Conservation (phyloP, 2,113 vertebrate genomes). For the Eupsittula cactorum region DNA sequence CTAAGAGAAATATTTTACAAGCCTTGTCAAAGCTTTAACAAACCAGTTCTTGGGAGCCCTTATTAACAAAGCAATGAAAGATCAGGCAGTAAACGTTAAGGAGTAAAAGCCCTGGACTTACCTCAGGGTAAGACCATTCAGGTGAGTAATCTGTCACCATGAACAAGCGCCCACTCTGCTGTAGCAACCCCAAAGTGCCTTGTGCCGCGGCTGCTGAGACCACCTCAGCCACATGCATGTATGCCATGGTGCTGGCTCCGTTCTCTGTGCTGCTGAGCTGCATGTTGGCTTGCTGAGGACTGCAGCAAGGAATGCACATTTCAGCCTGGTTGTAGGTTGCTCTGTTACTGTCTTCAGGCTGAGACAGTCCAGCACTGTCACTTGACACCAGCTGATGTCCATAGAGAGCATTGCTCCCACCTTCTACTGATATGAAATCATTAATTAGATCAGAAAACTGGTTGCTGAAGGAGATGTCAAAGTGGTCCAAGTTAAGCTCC, state of each 20-base stretch:
- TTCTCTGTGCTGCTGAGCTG: constrained; percentile 78
- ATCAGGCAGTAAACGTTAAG: not conserved
- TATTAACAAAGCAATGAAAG: not conserved
- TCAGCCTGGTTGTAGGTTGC: constrained; percentile 88
- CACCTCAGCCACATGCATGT: constrained; percentile 98
- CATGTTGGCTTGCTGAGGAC: constrained; percentile 86
- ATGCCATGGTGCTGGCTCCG: constrained; percentile 88
- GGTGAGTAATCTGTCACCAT: constrained; percentile 99
- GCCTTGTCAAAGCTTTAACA: not conserved
- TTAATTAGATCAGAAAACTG: constrained; percentile 99
- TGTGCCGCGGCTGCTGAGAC: constrained; percentile 91
- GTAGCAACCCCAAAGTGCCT: constrained; percentile 91
- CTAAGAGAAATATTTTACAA: not conserved
- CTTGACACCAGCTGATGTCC: constrained; percentile 91
- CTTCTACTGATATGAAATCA: constrained; percentile 97
- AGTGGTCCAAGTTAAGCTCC: constrained; percentile 99
- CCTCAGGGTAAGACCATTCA: constrained; percentile 99
- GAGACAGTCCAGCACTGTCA: constrained; percentile 80
- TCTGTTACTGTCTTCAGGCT: constrained; percentile 83
- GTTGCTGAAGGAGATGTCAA: constrained; percentile 99
- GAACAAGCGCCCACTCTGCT: constrained; percentile 94
- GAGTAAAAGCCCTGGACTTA: constrained; percentile 67
- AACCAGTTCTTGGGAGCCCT: not conserved
- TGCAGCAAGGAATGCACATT: constrained; percentile 96
- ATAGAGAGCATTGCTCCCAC: constrained; percentile 86